Conservation (phyloP, 2,113 vertebrate species). For the Abramis brama region DNA sequence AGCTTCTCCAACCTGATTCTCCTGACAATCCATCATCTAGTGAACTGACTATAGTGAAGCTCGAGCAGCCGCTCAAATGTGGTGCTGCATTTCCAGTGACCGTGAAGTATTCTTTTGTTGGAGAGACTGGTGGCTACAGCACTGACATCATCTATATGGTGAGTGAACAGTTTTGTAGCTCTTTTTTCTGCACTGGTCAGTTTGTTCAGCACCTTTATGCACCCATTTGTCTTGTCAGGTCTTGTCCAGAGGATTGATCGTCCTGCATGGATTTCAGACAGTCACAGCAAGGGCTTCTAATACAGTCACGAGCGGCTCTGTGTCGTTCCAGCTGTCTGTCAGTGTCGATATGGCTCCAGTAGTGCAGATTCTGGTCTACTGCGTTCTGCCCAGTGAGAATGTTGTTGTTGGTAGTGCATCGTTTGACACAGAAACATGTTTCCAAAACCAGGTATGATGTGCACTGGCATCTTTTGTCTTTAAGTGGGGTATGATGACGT, state of each 20-base stretch:
- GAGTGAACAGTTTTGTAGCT: slow-evolving; percentile 19
- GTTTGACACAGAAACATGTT: no score
- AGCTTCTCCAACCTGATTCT: neutral
- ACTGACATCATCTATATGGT: slow-evolving; percentile 69
- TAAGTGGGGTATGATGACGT: neutral
- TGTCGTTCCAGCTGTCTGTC: slow-evolving; percentile 73
- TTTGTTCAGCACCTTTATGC: no score
- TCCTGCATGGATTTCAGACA: slow-evolving; percentile 64
- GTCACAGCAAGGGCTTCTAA: slow-evolving; percentile 59
- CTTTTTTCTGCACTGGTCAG: neutral
- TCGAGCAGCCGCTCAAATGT: slow-evolving; percentile 59
- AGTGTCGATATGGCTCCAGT: slow-evolving; percentile 70
- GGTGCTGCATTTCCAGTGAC: slow-evolving; percentile 43
- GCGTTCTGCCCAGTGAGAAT: neutral
- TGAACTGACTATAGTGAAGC: slow-evolving; percentile 60
- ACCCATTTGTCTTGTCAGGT: no score
- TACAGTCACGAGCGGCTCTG: slow-evolving; percentile 65
- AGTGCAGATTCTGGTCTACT: neutral
- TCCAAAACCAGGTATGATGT: no score
- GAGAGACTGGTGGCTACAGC: slow-evolving; percentile 52
- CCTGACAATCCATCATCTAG: slow-evolving; percentile 56
- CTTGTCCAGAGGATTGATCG: slow-evolving; percentile 57
- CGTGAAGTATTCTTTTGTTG: slow-evolving; percentile 64
- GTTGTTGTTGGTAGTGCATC: neutral
- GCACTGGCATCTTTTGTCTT: slow-evolving; percentile 30